phyloP scores from a whole-genome alignment of 2,888 invertebrate species.

The Amphipyra berbera region DNA sequence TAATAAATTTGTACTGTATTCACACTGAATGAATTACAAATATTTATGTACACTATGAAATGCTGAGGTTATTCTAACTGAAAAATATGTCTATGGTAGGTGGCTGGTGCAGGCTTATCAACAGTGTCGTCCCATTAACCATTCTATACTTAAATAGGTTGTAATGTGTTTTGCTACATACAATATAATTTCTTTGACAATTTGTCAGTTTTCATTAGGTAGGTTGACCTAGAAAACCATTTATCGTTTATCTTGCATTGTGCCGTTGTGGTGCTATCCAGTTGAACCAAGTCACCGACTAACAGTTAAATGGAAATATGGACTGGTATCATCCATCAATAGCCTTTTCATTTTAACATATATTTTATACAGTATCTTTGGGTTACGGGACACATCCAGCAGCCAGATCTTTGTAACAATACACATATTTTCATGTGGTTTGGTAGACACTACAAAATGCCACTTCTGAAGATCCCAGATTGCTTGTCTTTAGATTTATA shows the following conservation, averaged over 20 bases:
- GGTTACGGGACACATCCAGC: too few species aligned
- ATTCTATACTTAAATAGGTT: too few species aligned
- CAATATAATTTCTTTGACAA: neutral
- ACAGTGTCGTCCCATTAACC: neutral
- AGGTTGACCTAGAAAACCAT: slow-evolving; percentile 2
- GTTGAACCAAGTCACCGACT: neutral
- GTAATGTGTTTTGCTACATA: neutral
- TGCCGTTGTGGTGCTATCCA: neutral
- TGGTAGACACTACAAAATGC: too few species aligned
- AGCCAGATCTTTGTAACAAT: too few species aligned
- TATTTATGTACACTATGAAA: neutral
- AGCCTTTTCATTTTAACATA: too few species aligned
- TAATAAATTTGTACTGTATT: slow-evolving; percentile 11
- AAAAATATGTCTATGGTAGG: slow-evolving; percentile 7
- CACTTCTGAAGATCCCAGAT: too few species aligned
- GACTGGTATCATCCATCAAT: too few species aligned
- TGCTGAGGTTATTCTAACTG: slow-evolving; percentile 8
- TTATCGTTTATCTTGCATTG: neutral
- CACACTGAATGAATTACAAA: slow-evolving; percentile 8
- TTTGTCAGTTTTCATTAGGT: neutral
- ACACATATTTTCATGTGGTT: too few species aligned
- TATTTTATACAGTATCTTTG: too few species aligned
- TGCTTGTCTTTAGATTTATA: too few species aligned
- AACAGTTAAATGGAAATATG: too few species aligned
- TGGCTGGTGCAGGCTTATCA: neutral